Evolutionary conservation across 2,888 invertebrate species (phyloP).

Genomic region (Notodonta dromedarius): DNA sequence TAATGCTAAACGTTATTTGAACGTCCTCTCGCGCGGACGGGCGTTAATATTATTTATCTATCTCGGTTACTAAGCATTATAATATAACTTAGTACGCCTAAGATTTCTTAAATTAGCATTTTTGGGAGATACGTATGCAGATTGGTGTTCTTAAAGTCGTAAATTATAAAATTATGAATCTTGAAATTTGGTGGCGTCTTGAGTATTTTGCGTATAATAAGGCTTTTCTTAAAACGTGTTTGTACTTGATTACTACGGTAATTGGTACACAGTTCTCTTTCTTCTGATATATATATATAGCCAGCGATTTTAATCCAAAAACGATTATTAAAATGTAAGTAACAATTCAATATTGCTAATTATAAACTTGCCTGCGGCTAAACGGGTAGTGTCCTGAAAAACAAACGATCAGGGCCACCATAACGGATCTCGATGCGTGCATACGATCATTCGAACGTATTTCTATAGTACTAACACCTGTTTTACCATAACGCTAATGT

Average conservation of each 20-base stretch:
- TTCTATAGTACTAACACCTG: background rate
- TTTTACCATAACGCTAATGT: no score
- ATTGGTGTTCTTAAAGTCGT: background rate
- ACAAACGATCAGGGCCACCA: slow-evolving; percentile 1
- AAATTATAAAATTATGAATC: background rate
- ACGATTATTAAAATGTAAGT: background rate
- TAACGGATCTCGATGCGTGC: slow-evolving; percentile 6
- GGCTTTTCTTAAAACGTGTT: no score
- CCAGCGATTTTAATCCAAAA: background rate
- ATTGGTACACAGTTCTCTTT: no score
- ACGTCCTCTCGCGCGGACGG: slow-evolving; percentile 15
- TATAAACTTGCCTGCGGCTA: background rate
- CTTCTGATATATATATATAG: no score
- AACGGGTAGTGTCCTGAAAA: slow-evolving; percentile 10
- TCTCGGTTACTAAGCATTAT: slow-evolving; percentile 1
- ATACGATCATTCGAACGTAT: background rate
- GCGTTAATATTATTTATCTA: slow-evolving; percentile 13
- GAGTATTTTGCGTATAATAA: background rate
- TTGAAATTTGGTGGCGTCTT: background rate
- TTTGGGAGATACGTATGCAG: background rate
- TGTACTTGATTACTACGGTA: no score
- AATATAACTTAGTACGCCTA: background rate
- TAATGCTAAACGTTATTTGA: slow-evolving; percentile 34
- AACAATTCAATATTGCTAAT: background rate
- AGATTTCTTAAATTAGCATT: background rate